A percentile compares a stretch with the other conserved stretches of the same genome.
These are phyloP conservation scores for Drosophila limbata DNA, from an alignment of 2,888 invertebrate species.

Conservation along the genomic window DNA sequence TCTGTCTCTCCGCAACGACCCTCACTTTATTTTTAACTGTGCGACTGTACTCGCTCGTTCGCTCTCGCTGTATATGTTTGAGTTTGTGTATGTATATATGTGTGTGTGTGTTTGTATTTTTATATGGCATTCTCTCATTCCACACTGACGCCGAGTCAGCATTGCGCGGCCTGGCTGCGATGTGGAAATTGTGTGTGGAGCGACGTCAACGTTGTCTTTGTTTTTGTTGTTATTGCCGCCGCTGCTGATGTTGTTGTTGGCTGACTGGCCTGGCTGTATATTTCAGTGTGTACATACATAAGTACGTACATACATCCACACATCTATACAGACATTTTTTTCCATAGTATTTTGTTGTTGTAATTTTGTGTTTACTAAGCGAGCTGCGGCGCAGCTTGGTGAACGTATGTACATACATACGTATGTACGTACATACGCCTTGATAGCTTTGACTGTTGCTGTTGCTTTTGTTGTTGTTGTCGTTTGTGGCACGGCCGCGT, in stretches of 20 bases:
- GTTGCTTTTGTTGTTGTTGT: constrained; percentile 22
- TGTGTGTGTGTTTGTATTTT: constrained; percentile 63
- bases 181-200: constrained; percentile 74
- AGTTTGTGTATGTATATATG: constrained; percentile 16
- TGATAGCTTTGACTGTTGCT: constrained; percentile 58
- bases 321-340: constrained; percentile 54
- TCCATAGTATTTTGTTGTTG: constrained; percentile 70
- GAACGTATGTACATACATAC: constrained; percentile 42
- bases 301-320: not conserved
- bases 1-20: constrained; percentile 54
- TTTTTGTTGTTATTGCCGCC: constrained; percentile 57
- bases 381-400: constrained; percentile 58
- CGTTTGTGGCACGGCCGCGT: constrained; percentile 69
- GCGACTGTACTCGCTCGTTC: constrained; percentile 83
- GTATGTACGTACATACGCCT: constrained; percentile 49
- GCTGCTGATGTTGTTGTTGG: constrained; percentile 54
- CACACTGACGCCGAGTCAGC: constrained; percentile 76
- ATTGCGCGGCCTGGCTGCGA: constrained; percentile 68
- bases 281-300: constrained; percentile 52
- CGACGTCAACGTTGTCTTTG: constrained; percentile 60
- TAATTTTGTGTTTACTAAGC: constrained; percentile 79
- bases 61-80: constrained; percentile 63
- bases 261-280: constrained; percentile 62
- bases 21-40: constrained; percentile 83
- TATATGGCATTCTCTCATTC: constrained; percentile 78